Conservation (phyloP, 2,797 vertebrate genomes). For the Lateolabrax maculatus region DNA sequence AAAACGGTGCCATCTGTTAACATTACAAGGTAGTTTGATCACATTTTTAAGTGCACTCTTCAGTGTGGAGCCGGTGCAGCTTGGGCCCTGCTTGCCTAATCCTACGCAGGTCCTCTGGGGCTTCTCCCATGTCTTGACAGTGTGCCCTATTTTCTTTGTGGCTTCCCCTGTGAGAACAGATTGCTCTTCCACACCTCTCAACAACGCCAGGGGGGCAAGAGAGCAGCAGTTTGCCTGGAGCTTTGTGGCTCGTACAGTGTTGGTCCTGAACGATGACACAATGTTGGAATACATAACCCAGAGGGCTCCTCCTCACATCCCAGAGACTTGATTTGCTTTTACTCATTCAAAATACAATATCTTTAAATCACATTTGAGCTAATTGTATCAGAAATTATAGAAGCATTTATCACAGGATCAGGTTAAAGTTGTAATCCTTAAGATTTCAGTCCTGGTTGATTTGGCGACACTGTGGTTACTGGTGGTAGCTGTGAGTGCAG, state of each 20-base stretch:
- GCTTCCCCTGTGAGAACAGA: conserved; percentile 56
- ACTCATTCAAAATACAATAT: background rate
- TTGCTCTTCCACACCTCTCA: conserved; percentile 51
- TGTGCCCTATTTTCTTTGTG: conserved; percentile 57
- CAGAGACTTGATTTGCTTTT: background rate
- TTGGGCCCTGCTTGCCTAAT: conserved; percentile 39
- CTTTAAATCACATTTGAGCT: conserved; percentile 5
- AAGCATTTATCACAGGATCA: background rate
- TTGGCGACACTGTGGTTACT: background rate
- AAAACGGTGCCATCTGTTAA: conserved; percentile 51
- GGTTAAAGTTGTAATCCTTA: background rate
- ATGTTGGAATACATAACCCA: conserved; percentile 19
- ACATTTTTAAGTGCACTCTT: conserved; percentile 27
- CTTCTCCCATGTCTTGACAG: conserved; percentile 47
- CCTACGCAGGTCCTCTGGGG: conserved; percentile 26
- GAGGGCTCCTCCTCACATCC: background rate
- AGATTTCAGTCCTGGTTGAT: background rate
- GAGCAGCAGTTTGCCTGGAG: conserved; percentile 49
- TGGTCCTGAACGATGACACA: conserved; percentile 32
- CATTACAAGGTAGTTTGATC: conserved; percentile 48
- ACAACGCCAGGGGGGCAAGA: conserved; percentile 32
- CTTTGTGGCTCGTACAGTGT: conserved; percentile 35
- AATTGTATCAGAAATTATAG: background rate
- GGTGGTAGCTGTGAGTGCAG: background rate
- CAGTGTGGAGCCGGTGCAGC: conserved; percentile 31